Base-by-base conservation (phyloP, 2,888 invertebrate genomes). In the Catocala sponsa region DNA sequence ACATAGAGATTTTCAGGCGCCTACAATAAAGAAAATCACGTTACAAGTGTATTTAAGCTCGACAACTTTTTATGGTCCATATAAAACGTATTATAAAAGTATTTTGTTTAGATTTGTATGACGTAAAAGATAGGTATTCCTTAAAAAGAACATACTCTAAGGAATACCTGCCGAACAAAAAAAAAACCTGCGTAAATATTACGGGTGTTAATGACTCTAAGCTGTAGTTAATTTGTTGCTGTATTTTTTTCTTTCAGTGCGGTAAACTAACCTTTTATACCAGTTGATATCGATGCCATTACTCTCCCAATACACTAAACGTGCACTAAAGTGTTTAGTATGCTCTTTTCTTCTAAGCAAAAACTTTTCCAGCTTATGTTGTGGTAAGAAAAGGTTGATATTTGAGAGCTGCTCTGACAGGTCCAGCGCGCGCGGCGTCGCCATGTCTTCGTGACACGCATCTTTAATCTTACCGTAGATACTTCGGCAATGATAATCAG, bases 361-460 rank as follows among this genome's bases (percentile, higher is more conserved):
- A 42, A 52, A 42, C 42, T 52, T 52, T 52, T 25, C 25, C 25
- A 25, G 42, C 25, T 41, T 41, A 15, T 52, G 52, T 52, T 79
- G 77, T 42, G 42, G 75, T 72, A 79, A 74, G 80, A 85, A 88
- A 84, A 86, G 89, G 88, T 88, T 91, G 91, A 91, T 91, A 84
- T 89, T 91, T 91, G 90, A 88, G 87, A 73, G 78, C 74, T 82
- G 71, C 72, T 81, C 83, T 84, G 89, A 88, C 90, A 88, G 80
- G 77, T 74, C 79, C 82, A 79, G 81, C 4, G 25, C 25, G 25
- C 25, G 25, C 25, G 25, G 25, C 25, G 1, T 25, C 25, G 25
- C 25, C 25, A 25, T 81, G 80, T 76, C 78, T 74, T 74, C 85
- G 84, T 85, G 90, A 88, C 89, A 84, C 80, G 85, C 87, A 84